Conservation (phyloP, 2,888 invertebrate species). For the Neoascia interrupta region DNA sequence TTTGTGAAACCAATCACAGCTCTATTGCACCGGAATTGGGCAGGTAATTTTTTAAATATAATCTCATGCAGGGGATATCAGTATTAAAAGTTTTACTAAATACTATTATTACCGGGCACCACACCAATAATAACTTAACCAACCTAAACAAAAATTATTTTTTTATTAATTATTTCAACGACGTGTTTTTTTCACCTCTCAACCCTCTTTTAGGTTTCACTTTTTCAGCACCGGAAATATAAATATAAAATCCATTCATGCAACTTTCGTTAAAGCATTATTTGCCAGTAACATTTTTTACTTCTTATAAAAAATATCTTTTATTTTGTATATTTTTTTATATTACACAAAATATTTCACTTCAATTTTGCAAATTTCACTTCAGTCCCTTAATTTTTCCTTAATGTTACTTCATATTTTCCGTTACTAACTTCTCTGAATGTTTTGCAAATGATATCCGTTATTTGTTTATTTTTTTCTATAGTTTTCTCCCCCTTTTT, state of each 20-base stretch:
- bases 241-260: neutral
- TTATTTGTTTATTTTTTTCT: constrained; percentile 21
- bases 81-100: no score
- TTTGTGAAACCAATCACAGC: no score
- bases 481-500: constrained; percentile 17
- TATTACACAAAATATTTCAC: constrained; percentile 17
- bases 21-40: constrained; percentile 54
- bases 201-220: neutral
- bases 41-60: constrained; percentile 2
- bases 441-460: constrained; percentile 50
- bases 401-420: neutral
- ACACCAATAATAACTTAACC: no score
- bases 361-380: constrained; percentile 23
- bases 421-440: constrained; percentile 49
- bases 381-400: constrained; percentile 1
- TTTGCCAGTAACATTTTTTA: constrained; percentile 50
- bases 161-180: no score
- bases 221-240: neutral
- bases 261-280: constrained; percentile 56
- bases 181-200: neutral
- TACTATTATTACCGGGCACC: no score
- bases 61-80: no score
- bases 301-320: neutral
- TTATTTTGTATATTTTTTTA: constrained; percentile 11
- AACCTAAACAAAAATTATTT: no score